Base-by-base conservation (phyloP, 2,113 vertebrate species). In the Epinephelus lanceolatus region DNA sequence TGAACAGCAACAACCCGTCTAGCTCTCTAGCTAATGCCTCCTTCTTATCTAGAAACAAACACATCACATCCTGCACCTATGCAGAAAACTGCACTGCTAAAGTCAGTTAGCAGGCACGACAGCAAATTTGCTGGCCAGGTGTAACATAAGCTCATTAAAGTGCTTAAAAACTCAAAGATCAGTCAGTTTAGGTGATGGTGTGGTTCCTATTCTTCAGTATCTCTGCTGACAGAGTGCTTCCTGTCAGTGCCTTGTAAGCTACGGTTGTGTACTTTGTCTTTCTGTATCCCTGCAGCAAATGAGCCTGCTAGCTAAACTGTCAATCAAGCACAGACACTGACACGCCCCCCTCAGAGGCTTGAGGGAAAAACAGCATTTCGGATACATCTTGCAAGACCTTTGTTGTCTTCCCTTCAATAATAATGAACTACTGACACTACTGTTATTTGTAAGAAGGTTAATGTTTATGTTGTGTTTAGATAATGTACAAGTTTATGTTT, bases 321-420 rank as follows among this genome's bases (percentile, higher is more conserved):
- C 47, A 53, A 57, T 79, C 76, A 63, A 67, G 8, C 18, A 19
- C 19, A 17, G 25, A 76, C 57, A 62, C 30, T 5, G 30, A 68
- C 72, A 42, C 42, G 6, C 52, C 47, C 12, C 52, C 55, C 19
- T 25, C 69, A 62, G 21, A 18, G 37, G 23, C 69, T 47, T 12
- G 10, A 61, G 10, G 61, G 15, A 37, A 60, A 8, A 61, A 8
- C 8, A 74, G 19, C 13, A 11, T 17, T 74, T 51, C 4, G 3
- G 8, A 17, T 33, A 6, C 10, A n/a, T 23, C 8, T 51, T 10
- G 5, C 14, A 27, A 21, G 12, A 42, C n/a, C 33, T 55, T n/a
- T 49, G 42, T 53, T 33, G 21, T 18, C 55, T 45, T 57, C 19
- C 19, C 23, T n/a, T 5, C 4, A 55, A 55, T 17, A 67, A 12